Percentiles rank a stretch among this genome's conserved stretches.
Evolutionary conservation across 2,888 invertebrate genomes (phyloP).

Genomic region (Oligia strigilis): DNA sequence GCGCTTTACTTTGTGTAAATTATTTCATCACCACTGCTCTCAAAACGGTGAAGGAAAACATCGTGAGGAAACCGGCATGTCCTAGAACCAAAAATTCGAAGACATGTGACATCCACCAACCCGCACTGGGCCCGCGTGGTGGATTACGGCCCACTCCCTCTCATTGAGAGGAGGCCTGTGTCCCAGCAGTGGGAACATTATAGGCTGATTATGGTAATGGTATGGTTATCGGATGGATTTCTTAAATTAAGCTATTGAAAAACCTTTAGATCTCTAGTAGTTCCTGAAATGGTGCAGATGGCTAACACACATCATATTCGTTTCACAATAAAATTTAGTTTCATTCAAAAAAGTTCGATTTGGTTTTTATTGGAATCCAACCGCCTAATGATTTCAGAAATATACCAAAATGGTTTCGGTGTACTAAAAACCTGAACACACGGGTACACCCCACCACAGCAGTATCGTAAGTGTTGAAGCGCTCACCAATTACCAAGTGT

Average conservation of each 20-base stretch:
- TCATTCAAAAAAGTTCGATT: neutral
- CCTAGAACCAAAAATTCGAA: no score
- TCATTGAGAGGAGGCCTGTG: no score
- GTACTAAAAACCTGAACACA: slow-evolving; percentile 20
- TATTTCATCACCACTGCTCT: no score
- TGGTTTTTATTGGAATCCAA: neutral
- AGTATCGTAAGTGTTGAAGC: slow-evolving; percentile 77
- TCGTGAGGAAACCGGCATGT: no score
- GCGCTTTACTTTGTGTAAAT: no score
- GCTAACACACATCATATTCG: neutral
- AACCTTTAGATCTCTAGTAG: neutral
- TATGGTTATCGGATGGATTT: neutral
- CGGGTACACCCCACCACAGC: slow-evolving; percentile 63
- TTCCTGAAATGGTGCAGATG: neutral
- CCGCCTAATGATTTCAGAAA: neutral
- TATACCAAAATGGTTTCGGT: neutral
- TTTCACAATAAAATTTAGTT: neutral
- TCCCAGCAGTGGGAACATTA: no score
- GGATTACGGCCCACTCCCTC: no score
- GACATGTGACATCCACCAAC: no score
- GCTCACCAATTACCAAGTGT: slow-evolving; percentile 85
- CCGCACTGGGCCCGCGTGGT: no score
- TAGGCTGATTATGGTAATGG: no score
- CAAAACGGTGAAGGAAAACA: no score
- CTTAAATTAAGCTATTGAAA: neutral